These are phyloP conservation scores for Thaleichthys pacificus DNA, from an alignment of 2,797 vertebrate species.

Conservation along the genomic window DNA sequence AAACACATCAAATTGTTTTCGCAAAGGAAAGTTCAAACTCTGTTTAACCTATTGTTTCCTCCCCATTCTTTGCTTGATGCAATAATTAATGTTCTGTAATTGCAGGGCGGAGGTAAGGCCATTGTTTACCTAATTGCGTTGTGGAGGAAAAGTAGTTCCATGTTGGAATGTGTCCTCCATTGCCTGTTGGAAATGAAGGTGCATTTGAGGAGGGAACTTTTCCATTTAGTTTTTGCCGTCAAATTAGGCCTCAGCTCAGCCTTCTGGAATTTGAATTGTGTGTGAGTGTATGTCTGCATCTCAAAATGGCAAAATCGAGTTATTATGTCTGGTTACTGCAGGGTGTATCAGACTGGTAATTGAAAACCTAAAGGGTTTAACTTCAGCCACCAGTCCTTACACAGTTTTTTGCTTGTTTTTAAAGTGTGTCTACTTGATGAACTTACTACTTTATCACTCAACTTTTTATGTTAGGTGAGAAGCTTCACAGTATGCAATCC, in stretches of 20 bases:
- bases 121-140: not conserved
- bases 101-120: not conserved
- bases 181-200: not conserved
- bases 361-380: no score
- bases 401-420: no score
- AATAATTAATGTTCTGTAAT: not conserved
- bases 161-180: not conserved
- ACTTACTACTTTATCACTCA: no score
- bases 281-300: not conserved
- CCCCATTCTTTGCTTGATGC: not conserved
- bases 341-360: no score
- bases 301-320: conserved; percentile 20
- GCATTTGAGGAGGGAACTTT: not conserved
- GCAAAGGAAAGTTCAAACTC: not conserved
- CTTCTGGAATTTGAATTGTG: not conserved
- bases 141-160: not conserved
- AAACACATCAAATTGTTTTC: not conserved
- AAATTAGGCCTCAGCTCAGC: no score
- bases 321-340: conserved; percentile 15
- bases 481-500: no score
- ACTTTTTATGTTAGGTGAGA: no score
- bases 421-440: not conserved
- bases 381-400: no score
- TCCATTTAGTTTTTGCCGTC: not conserved
- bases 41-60: not conserved